Base-by-base conservation (phyloP, 2,888 invertebrate species). In the Carterocephalus palaemon region DNA sequence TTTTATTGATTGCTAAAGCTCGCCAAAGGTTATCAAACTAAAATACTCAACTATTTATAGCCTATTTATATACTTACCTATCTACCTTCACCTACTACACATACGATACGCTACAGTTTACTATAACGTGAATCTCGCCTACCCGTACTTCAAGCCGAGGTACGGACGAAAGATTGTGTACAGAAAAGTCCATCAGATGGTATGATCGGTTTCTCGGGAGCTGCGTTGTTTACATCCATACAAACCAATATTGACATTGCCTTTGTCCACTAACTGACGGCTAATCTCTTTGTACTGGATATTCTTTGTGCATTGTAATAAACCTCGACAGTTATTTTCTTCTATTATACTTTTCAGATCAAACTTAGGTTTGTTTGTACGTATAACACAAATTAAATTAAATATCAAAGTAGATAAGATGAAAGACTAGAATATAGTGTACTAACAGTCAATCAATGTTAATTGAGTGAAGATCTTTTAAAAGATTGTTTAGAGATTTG, bases 241-340 rank as follows among this genome's bases (percentile, higher is more conserved):
- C 73, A 76, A 73, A 75, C 77, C 75, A 79, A 80, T 81, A 81
- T 83, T 83, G 83, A 79, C 82, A 79, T 73, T 76, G 66, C 67
- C 73, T 72, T 83, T 82, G 79, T 79, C 72, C 70, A 66, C 68
- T 69, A 68, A 69, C 71, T 70, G 75, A 72, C 75, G 70, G 75
- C 73, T 78, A 74, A 79, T 80, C 76, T 75, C 74, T 75, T 75
- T 77, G 74, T 73, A 62, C 59, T 63, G 64, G 57, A 64, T 72
- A 65, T 67, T 73, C 74, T 75, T 76, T 76, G 70, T 75, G 56
- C 59, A 56, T 55, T 60, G 57, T 56, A 57, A 60, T 61, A 58
- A 62, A 22, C 29, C 28, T 56, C 47, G 55, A 54, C 57, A 52
- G 61, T 47, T 62, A 60, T 59, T 53, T 52, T 49, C 61, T 57